Base-by-base conservation (phyloP, 2,888 invertebrate genomes). In the Tuta absoluta region DNA sequence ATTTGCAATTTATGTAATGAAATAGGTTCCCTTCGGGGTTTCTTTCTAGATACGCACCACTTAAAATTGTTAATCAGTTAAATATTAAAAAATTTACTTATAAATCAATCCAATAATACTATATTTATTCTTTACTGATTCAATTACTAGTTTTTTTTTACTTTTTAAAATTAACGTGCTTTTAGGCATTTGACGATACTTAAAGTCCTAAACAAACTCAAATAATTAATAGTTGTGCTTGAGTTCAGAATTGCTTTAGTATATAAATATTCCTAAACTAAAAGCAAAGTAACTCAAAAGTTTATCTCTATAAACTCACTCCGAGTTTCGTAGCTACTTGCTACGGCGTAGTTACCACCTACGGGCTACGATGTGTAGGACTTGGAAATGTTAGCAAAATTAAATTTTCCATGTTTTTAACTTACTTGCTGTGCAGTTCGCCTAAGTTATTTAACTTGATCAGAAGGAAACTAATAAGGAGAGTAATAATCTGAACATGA, bases 201-300 rank as follows among this genome's bases (percentile, higher is more conserved):
- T 41, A n/a, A 41, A n/a, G 2, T 5, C 2, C 2, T 10, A 41
- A 41, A 41, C 41, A 8, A n/a, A 41, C 41, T 41, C n/a, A n/a
- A n/a, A n/a, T n/a, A 41, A 41, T 41, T 41, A 41, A 5, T 41
- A 41, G 41, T 41, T 41, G 12, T n/a, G 14, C 41, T 41, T 14
- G 41, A 41, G 41, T 41, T 41, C n/a, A 33, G 41, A 41, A 41
- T n/a, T 41, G 41, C 41, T 41, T 41, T 41, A 41, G n/a, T 41
- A 41, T 41, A 41, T n/a, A n/a, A 41, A 41, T 41, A 41, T 41
- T 41, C n/a, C n/a, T 3, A n/a, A 41, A 14, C 41, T 41, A 41
- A 41, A 14, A 41, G 41, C 41, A 41, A 41, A n/a, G 33, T 33
- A n/a, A 41, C n/a, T 41, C 41, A 41, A 41, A 41, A 41, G 41